Percentiles rank a stretch among this genome's conserved stretches.
Evolutionary conservation across 2,888 invertebrate genomes (phyloP).

Genomic region (Epinotia ramella): DNA sequence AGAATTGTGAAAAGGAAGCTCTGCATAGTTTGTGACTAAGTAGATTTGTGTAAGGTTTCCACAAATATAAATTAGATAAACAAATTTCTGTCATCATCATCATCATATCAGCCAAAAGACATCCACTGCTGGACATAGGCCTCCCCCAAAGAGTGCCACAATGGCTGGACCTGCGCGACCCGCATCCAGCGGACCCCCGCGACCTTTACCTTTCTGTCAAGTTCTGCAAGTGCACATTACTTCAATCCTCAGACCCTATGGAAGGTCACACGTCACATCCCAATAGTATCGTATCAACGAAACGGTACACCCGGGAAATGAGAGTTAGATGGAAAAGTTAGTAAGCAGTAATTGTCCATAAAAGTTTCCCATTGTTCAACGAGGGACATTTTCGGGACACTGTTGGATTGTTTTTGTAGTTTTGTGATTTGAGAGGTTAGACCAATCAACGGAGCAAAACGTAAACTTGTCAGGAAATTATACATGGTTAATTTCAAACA

Average conservation of each 20-base stretch:
- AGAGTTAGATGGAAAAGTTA: slow-evolving; percentile 28
- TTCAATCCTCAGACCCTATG: not conserved
- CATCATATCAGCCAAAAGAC: too few species aligned
- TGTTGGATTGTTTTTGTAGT: slow-evolving; percentile 23
- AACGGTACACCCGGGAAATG: slow-evolving; percentile 14
- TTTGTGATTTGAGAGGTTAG: slow-evolving; percentile 22
- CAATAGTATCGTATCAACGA: slow-evolving; percentile 9
- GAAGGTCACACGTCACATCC: not conserved
- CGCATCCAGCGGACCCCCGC: too few species aligned
- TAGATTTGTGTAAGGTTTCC: too few species aligned
- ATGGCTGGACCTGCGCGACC: too few species aligned
- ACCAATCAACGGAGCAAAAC: not conserved
- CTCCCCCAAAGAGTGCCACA: too few species aligned
- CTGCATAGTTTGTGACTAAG: too few species aligned
- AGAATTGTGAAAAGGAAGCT: too few species aligned
- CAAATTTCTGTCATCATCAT: too few species aligned
- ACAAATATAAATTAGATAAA: too few species aligned
- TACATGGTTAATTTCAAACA: too few species aligned
- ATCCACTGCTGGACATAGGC: too few species aligned
- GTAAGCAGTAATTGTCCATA: slow-evolving; percentile 27
- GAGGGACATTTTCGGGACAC: slow-evolving; percentile 9
- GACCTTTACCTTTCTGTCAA: not conserved
- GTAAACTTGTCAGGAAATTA: not conserved
- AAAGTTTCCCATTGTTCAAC: slow-evolving; percentile 20
- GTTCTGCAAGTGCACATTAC: not conserved